Evolutionary conservation across 2,113 vertebrate genomes (phyloP).

Genomic region (Haliaeetus leucogaster): DNA sequence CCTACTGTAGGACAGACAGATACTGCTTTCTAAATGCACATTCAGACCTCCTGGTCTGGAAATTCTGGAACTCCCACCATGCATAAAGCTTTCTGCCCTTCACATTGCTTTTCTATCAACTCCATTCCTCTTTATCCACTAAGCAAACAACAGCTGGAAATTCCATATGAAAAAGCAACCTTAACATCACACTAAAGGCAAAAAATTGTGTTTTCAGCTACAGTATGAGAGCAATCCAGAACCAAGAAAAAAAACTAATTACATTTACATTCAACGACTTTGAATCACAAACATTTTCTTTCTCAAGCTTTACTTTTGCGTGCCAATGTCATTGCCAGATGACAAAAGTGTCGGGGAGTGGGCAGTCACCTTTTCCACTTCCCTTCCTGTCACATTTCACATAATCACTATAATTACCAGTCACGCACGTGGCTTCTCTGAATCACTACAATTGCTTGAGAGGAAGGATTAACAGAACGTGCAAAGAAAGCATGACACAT

Average conservation of each 20-base stretch:
- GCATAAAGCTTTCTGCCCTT: not conserved
- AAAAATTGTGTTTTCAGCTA: not conserved
- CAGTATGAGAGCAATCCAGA: not conserved
- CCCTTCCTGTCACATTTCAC: not conserved
- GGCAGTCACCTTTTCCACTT: not conserved
- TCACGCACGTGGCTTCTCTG: not conserved
- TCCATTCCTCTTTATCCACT: not conserved
- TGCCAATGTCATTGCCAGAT: not conserved
- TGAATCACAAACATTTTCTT: not conserved
- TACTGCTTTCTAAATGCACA: not conserved
- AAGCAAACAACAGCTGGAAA: not conserved
- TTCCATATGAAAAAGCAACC: not conserved
- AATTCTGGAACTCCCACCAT: not conserved
- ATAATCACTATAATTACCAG: not conserved
- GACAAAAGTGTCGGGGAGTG: rapidly evolving
- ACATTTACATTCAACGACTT: not conserved
- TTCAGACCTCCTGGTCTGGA: not conserved
- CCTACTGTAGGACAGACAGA: not conserved
- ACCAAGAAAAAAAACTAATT: not conserved
- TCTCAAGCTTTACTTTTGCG: not conserved
- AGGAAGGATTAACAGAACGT: not conserved
- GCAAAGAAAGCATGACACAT: not conserved
- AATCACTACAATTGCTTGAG: not conserved
- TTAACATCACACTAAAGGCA: not conserved
- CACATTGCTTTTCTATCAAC: not conserved